Base-by-base conservation (phyloP, 2,113 vertebrate species). In the Campylomormyrus numenius region DNA sequence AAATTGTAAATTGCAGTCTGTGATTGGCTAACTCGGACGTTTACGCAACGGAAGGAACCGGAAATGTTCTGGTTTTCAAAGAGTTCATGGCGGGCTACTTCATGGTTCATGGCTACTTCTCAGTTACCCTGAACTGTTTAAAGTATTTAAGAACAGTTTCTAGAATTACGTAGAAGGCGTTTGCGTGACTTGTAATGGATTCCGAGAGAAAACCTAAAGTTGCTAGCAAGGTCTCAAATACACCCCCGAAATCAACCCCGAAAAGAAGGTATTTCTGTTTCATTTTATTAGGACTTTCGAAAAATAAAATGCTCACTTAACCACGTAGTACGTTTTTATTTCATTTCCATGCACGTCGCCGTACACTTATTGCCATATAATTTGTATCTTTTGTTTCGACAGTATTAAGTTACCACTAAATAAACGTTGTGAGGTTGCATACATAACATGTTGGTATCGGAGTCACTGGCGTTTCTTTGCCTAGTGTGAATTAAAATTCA, bases 131-230 rank as follows among this genome's bases (percentile, higher is more conserved):
- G 24, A 19, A 85, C 5, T 87, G 48, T 87, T 53, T 35, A 50
- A 52, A 53, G 85, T 46, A 24, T 45, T 53, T 50, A 31, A 35
- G n/a, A 87, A 87, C 27, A 50, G 19, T 87, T 53, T 87, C 85
- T 35, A 39, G 21, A 87, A 13, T 53, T 35, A 35, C 13, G 2
- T 48, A 24, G 39, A 85, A 85, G 21, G 83, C 39, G 39, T 21
- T 24, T n/a, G 83, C 35, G 13, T 85, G 52, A 58, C 53, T 21
- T 85, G 49, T 50, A 85, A 89, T 89, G 89, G 89, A 89, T 53
- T 84, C 39, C 45, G 77, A 58, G 13, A 53, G 83, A 31, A 89
- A 56, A 17, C 42, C 11, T 35, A 19, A 35, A 46, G 56, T 46
- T 62, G 52, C 53, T 10, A 58, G 21, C 24, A 84, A 85, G 39